Conservation (phyloP, 2,797 vertebrate genomes). For the Mus minutoides region DNA sequence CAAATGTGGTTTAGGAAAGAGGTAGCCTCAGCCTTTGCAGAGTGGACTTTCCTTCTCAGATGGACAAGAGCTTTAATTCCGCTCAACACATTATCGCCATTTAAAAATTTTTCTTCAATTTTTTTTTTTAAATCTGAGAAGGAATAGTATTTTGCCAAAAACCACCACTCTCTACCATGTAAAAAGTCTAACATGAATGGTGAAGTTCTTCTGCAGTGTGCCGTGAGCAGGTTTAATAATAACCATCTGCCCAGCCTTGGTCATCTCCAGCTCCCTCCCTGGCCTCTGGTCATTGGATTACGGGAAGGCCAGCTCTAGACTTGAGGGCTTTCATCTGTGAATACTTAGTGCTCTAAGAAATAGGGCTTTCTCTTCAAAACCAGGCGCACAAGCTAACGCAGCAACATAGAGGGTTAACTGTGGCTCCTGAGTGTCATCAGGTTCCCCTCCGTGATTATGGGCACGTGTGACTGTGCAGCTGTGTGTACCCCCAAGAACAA, state of each 20-base stretch:
- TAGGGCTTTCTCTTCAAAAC: conserved; percentile 34
- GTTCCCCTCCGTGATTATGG: not conserved
- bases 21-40: not conserved
- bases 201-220: not conserved
- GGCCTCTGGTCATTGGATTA: conserved; percentile 36
- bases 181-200: conserved; percentile 26
- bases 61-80: not conserved
- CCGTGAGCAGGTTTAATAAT: conserved; percentile 30
- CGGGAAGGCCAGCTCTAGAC: conserved; percentile 43
- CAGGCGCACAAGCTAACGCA: not conserved
- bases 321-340: conserved; percentile 14
- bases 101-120: conserved; percentile 13
- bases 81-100: not conserved
- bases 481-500: not conserved
- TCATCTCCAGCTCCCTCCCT: not conserved
- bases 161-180: conserved; percentile 21
- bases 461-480: not conserved
- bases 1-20: not conserved
- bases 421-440: not conserved
- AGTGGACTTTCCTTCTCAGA: conserved; percentile 8
- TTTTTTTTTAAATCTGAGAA: conserved; percentile 12
- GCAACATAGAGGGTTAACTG: not conserved
- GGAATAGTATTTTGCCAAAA: conserved; percentile 44
- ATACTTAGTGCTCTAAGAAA: conserved; percentile 31
- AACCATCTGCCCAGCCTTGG: not conserved